Evolutionary conservation across 1,140 invertebrate genomes (phyloP).

Genomic region (Hylyphantes graminicola): DNA sequence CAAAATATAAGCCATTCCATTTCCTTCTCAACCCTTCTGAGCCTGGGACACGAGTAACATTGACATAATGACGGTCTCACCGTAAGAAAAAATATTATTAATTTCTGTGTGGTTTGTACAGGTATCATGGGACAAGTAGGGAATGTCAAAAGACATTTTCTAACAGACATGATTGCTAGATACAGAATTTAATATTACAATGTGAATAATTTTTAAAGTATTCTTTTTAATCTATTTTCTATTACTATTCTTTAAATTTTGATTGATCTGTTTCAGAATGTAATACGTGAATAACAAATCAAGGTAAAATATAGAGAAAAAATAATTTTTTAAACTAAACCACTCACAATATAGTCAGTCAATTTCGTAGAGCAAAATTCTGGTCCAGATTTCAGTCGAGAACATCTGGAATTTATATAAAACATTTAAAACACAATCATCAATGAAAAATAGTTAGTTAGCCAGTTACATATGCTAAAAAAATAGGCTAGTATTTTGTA

Average conservation of each 20-base stretch:
- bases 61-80: too few relatives aligned
- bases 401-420: constrained; percentile 3
- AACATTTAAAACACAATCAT: neutral
- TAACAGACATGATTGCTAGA: neutral
- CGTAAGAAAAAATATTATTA: too few relatives aligned
- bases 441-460: neutral
- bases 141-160: neutral
- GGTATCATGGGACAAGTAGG: too few relatives aligned
- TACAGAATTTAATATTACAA: neutral
- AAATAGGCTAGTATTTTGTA: neutral
- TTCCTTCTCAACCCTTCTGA: too few relatives aligned
- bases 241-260: neutral
- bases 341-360: constrained; percentile 25
- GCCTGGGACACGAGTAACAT: too few relatives aligned
- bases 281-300: neutral
- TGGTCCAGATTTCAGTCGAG: constrained; percentile 19
- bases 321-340: neutral
- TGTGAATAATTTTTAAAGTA: neutral
- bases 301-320: too few relatives aligned
- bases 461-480: neutral
- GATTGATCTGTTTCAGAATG: neutral
- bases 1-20: too few relatives aligned
- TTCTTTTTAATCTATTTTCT: too few relatives aligned
- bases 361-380: constrained; percentile 29
- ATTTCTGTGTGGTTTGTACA: too few relatives aligned